Base-by-base conservation (phyloP, 1,140 invertebrate genomes). In the Camponotus vicinus region DNA sequence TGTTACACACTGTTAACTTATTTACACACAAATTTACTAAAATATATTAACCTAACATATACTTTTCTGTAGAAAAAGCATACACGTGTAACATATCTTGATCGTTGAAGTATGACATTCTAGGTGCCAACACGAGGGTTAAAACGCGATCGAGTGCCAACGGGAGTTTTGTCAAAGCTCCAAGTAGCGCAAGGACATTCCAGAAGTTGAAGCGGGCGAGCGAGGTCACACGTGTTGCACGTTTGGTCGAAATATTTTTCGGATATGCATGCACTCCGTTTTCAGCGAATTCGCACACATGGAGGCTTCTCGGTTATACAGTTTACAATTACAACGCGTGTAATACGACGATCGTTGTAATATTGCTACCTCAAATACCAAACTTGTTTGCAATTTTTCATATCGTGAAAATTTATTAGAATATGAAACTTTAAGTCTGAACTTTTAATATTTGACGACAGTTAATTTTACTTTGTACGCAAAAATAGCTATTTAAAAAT, bases 151-250 rank as follows among this genome's bases (percentile, higher is more conserved):
- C 49, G 66, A 27, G 78, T 80, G 78, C 78, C 78, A 80, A 70
- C 78, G 78, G 21, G 49, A 49, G 78, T 37, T 80, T 80, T 80
- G 78, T 80, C 78, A 70, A 70, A 70, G 78, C 78, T 80, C 78
- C 78, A 80, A 80, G 64, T 80, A 57, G 66, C 66, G 78, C 78
- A 80, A 80, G 78, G 78, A 80, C 78, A 80, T 70, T 70, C 78
- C 78, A 66, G 78, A 80, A 80, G 78, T 80, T 70, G 64, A 21
- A 52, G 64, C 64, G 59, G 21, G 59, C 40, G 63, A 69, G 37
- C 63, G 42, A 70, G 78, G 49, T 80, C 55, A 66, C 78, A 80
- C 78, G 78, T 80, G 78, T 80, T 80, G 78, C 78, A 70, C 78
- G 66, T 70, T 70, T 37, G 21, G 9, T 9, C 37, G 37, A 80